Evolutionary conservation across 92 coral and sea anemone genomes (phyloP), one percentile per base, ranked within the genome.

Genomic region (Siderastrea radians): DNA sequence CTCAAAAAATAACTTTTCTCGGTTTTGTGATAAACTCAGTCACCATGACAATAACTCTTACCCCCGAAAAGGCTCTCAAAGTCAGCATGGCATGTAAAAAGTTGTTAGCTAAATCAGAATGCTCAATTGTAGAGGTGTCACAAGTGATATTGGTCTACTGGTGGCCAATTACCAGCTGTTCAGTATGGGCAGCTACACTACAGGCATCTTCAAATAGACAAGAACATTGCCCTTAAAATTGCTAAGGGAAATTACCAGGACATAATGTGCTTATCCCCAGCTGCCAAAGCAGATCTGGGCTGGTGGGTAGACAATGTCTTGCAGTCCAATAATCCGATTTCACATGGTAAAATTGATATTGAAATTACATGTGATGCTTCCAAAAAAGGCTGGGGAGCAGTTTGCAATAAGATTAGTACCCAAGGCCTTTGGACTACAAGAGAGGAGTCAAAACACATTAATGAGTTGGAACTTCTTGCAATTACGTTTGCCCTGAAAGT

Each of bases 101-200:
- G 52, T 0, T 70, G 17, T 70, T 11, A 70, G 17, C 3, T 70
- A 70, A 70, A 12, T 3, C 51, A 46, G 51, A 46, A 4, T 46
- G 51, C 17, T 70, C 75, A 12, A 70, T 70, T 11, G 1, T 46
- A 12, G 75, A 71, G 38, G 26, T 71, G 55, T 71, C 75, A 12
- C 38, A 15, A 50, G 2, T 72, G 44, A 50, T 72, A 51, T n/a
- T n/a, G 77, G 77, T 5, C 60, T 72, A 68, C 7, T 83, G 52
- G 80, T 69, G 51, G 59, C 92, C 48, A 89, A 88, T 77, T 89
- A 53, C 84, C 92, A 62, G 88, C 88, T 38, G 84, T 63, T 6
- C 68, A 15, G 60, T 75, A 76, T 83, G 92, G 88, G 46, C 92
- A 66, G n/a, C 60, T 83, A 15, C 72, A 82, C 44, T 83, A 83